phyloP scores from a whole-genome alignment of 2,113 vertebrate species.

The Columbina picui region DNA sequence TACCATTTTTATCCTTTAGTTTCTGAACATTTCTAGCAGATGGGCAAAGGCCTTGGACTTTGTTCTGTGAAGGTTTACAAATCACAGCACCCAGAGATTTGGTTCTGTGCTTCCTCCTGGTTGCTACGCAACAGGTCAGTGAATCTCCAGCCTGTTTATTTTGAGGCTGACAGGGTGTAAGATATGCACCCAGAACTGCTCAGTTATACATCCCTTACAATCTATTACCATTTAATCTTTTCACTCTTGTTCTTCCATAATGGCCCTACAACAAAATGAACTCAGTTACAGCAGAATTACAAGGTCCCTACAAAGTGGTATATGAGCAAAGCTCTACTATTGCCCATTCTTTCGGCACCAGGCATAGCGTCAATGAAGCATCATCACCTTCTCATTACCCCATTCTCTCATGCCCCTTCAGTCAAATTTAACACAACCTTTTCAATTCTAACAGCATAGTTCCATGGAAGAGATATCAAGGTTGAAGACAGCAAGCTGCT shows the following conservation, averaged over 20 bases:
- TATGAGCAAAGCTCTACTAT: not conserved
- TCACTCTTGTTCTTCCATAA: not conserved
- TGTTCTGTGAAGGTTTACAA: conserved; percentile 7
- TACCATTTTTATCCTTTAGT: not conserved
- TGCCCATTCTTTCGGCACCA: not conserved
- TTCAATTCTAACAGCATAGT: not conserved
- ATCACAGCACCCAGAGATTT: not conserved
- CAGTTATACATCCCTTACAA: not conserved
- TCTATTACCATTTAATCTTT: not conserved
- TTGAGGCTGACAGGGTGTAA: not conserved
- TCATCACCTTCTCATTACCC: not conserved
- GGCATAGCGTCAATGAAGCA: not conserved
- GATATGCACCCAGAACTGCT: not conserved
- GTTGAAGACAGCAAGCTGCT: not conserved
- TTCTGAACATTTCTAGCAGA: conserved; percentile 2
- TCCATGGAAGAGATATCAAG: not conserved
- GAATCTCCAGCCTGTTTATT: conserved; percentile 4
- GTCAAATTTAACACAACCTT: not conserved
- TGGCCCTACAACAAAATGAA: not conserved
- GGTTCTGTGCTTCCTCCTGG: not conserved
- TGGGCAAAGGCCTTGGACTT: not conserved
- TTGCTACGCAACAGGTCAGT: conserved; percentile 61
- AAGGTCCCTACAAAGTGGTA: not conserved
- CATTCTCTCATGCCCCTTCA: not conserved
- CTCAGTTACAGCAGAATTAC: not conserved